phyloP scores from a whole-genome alignment of 2,888 invertebrate species.

The Drosophila kokeensis region DNA sequence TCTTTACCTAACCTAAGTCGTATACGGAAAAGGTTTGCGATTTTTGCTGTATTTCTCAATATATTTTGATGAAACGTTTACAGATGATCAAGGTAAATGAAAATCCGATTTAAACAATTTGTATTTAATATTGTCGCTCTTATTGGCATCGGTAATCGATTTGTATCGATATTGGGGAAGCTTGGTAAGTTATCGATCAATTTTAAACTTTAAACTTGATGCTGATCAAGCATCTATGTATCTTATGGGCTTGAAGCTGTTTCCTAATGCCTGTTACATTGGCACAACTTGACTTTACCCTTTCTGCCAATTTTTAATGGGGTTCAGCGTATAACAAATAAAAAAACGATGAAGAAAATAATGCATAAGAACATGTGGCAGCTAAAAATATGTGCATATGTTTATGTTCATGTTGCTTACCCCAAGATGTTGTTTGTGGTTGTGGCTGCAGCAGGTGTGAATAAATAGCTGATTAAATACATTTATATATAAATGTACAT shows the following conservation, averaged over 20 bases:
- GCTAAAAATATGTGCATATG: conserved; percentile 62
- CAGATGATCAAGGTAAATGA: not conserved
- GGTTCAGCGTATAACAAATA: not conserved
- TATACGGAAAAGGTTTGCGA: not conserved
- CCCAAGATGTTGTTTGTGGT: conserved; percentile 14
- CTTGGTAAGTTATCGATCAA: not conserved
- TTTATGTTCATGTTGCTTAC: conserved; percentile 26
- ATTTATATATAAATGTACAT: not conserved
- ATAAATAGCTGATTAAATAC: conserved; percentile 22
- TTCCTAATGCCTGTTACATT: not conserved
- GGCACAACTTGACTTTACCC: not conserved
- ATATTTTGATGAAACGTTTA: not conserved
- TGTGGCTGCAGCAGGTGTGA: conserved; percentile 23
- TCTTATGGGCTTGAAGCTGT: not conserved
- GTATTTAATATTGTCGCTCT: not conserved
- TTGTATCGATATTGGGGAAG: not conserved
- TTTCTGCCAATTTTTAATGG: not conserved
- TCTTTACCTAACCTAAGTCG: not conserved
- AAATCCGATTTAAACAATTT: not conserved
- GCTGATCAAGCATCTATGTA: not conserved
- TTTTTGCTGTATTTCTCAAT: not conserved
- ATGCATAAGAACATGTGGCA: conserved; percentile 32
- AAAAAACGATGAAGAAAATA: conserved; percentile 18
- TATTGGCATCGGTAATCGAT: not conserved
- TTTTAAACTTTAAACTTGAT: not conserved